Conservation (phyloP, 2,888 invertebrate genomes). For the Mechanitis messenoides region DNA sequence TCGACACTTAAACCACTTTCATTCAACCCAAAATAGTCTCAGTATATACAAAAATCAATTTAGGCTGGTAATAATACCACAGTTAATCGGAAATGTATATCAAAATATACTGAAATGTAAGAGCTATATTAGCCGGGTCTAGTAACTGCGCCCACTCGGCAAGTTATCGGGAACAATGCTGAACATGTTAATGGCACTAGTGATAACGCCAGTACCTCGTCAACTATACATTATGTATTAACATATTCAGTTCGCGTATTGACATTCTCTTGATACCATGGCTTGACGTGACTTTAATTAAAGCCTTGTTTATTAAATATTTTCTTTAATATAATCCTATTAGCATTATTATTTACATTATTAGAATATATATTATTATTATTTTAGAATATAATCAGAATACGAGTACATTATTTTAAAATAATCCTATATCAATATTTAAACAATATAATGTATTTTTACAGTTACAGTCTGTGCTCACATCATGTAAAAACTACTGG, state of each 20-base stretch:
- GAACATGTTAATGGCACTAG: slow-evolving; percentile 66
- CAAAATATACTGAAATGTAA: slow-evolving; percentile 14
- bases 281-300: not conserved
- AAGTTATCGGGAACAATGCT: slow-evolving; percentile 56
- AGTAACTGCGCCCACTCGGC: slow-evolving; percentile 49
- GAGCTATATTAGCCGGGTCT: slow-evolving; percentile 15
- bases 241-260: not conserved
- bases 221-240: slow-evolving; percentile 10
- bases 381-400: too few species aligned
- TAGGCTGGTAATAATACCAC: slow-evolving; percentile 17
- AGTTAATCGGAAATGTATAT: slow-evolving; percentile 8
- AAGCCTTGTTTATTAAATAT: not conserved
- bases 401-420: too few species aligned
- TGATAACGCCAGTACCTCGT: slow-evolving; percentile 38
- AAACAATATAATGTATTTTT: too few species aligned
- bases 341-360: too few species aligned
- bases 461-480: too few species aligned
- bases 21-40: slow-evolving; percentile 44
- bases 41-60: slow-evolving; percentile 35
- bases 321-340: too few species aligned
- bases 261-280: not conserved
- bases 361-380: too few species aligned
- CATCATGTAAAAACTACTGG: too few species aligned
- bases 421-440: too few species aligned
- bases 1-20: slow-evolving; percentile 53